Evolutionary conservation across 2,888 invertebrate species (phyloP), one percentile per base, ranked within the genome.

Genomic region (Ditula angustiorana): DNA sequence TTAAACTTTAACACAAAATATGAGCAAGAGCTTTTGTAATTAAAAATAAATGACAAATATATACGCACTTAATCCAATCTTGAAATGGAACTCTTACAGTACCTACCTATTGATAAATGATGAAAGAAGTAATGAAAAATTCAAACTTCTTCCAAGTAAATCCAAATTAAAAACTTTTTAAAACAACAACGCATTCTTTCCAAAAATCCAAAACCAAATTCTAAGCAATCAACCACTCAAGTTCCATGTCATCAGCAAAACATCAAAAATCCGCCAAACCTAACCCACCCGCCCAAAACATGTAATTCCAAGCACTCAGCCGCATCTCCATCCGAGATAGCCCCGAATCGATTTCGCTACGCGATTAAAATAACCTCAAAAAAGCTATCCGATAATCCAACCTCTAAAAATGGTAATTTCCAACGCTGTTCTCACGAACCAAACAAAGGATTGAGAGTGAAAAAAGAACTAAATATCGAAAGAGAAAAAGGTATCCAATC

Each of bases 351-450:
- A 68, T 64, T 19, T 52, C 64, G 65, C 59, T 26, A 37, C 60
- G 55, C 55, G 59, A 60, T 63, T 68, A 62, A 66, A 67, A 69
- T 65, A 64, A 69, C 69, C 61, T 50, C 19, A 58, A 69, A 68
- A 49, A 49, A 56, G 66, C 60, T 55, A 65, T 66, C 60, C 67
- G 76, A 87, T 91, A 90, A 90, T 88, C 92, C 90, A 80, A 85
- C 85, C 87, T 85, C 88, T 90, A 89, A 91, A 92, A 90, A 92
- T 92, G 90, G 90, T 92, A 91, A 92, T 92, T 90, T 87, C 81
- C 75, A 76, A 81, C 58, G 47, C 58, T 58, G 85, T 90, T 90
- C 92, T 90, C 91, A 90, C 90, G 90, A 82, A 83, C 82, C 82
- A 85, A 86, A 86, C 85, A 85, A 85, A 87, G 85, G 88, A 82